Base-by-base conservation (phyloP, 1,140 invertebrate genomes). In the Pseudobourletiella spinata region DNA sequence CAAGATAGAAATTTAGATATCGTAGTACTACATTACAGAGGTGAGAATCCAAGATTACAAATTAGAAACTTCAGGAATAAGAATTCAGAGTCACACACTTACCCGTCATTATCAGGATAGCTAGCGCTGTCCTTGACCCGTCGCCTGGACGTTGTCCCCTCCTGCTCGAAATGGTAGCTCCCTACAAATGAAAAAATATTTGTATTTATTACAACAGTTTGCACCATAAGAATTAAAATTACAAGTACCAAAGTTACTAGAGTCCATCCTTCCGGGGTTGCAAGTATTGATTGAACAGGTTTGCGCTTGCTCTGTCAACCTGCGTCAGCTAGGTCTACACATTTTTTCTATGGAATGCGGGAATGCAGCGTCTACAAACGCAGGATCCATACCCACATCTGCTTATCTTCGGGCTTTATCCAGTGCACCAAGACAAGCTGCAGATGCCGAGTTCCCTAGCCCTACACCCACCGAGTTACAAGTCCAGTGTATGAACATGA, bases 91-190 rank as follows among this genome's bases (percentile, higher is more conserved):
- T 39, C n/a, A 11, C 35, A 11, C 18, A 4, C 48, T 6, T 51
- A 51, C 48, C 48, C 48, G 6, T 51, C 48, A 51, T 51, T 51
- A n/a, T 51, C 48, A 6, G 48, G 25, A 51, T 51, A 51, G 28
- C 4, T 24, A 25, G 48, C 48, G 4, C 48, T 26, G 2, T 51
- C 48, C 22, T 51, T 51, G 15, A 26, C 22, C 6, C 48, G 18
- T 24, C 48, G 48, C 28, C 48, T 24, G 15, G 48, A 51, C n/a
- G 48, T 51, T 14, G 48, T 51, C 14, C 48, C 48, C n/a, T 51
- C 48, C 24, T 51, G 3, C 6, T 51, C 48, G 28, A 51, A 51
- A 20, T 46, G 44, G 28, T 51, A 51, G n/a, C 24, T 26, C 24
- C 24, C 48, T 51, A 14, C 16, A 26, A 39, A 22, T 46, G 18